Percentiles rank a stretch among this genome's conserved stretches.
Conservation (phyloP, 1,140 invertebrate genomes). For the Scaptomyza graminum region DNA sequence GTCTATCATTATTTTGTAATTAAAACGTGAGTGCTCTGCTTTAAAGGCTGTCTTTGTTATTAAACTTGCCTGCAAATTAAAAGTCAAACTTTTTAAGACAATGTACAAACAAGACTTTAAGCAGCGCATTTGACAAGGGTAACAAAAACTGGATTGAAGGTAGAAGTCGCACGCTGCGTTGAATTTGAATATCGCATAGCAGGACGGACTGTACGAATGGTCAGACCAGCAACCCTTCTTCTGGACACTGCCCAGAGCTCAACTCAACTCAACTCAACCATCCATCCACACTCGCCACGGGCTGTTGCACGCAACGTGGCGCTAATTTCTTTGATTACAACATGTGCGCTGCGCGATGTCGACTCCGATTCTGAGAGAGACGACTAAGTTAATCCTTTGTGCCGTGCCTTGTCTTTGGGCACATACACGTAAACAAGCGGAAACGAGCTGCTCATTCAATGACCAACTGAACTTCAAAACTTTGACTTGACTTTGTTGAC, state of each 20-base stretch:
- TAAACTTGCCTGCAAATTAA: slow-evolving; percentile 74
- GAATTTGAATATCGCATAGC: slow-evolving; percentile 58
- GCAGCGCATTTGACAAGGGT: slow-evolving; percentile 61
- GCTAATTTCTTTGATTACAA: slow-evolving; percentile 82
- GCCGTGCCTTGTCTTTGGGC: slow-evolving; percentile 54
- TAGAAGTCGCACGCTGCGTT: slow-evolving; percentile 61
- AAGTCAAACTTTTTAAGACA: slow-evolving; percentile 83
- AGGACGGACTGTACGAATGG: slow-evolving; percentile 23
- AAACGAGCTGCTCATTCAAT: slow-evolving; percentile 63
- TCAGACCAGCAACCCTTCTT: slow-evolving; percentile 59
- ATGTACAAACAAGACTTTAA: slow-evolving; percentile 70
- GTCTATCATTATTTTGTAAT: slow-evolving; percentile 53
- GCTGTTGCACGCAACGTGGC: slow-evolving; percentile 73
- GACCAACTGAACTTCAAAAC: slow-evolving; percentile 81
- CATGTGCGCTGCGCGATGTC: slow-evolving; percentile 50
- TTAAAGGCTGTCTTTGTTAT: slow-evolving; percentile 47
- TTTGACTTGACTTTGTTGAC: slow-evolving; percentile 63
- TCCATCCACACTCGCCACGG: slow-evolving; percentile 58
- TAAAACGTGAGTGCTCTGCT: slow-evolving; percentile 48
- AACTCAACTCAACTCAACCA: slow-evolving; percentile 37
- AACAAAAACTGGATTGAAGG: slow-evolving; percentile 10
- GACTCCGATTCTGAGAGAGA: slow-evolving; percentile 36
- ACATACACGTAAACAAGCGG: slow-evolving; percentile 49
- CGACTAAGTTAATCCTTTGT: slow-evolving; percentile 60
- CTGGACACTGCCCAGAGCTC: slow-evolving; percentile 24